These are phyloP conservation scores for Hestina assimilis DNA, from an alignment of 1,140 invertebrate genomes.

Conservation along the genomic window DNA sequence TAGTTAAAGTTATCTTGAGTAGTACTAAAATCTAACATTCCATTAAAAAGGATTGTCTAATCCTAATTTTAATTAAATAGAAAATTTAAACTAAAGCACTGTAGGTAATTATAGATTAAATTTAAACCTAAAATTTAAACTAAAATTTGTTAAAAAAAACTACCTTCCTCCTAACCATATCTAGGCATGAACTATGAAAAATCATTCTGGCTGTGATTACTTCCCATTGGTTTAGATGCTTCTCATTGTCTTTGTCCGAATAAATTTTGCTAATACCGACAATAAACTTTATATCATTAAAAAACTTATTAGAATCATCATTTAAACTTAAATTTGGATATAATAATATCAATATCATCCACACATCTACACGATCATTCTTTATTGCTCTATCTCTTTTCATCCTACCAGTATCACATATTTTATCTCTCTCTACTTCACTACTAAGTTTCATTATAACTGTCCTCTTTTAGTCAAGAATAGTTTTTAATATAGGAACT, in stretches of 20 bases:
- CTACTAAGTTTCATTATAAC: constrained; percentile 24
- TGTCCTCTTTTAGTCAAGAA: constrained; percentile 38
- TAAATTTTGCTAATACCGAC: constrained; percentile 51
- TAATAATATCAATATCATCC: constrained; percentile 3
- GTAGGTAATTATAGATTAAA: constrained; percentile 73
- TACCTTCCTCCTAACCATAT: constrained; percentile 65
- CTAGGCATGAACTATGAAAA: constrained; percentile 68
- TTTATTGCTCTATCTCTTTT: constrained; percentile 2
- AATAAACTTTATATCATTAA: constrained; percentile 40
- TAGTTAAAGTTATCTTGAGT: constrained; percentile 40
- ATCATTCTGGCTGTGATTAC: constrained; percentile 77
- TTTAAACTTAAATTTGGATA: no score
- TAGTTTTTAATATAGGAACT: constrained; percentile 53
- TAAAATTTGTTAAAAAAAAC: constrained; percentile 52
- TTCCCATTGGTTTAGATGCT: constrained; percentile 64
- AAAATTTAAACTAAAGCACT: constrained; percentile 73
- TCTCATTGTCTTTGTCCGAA: constrained; percentile 45
- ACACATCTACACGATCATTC: not conserved
- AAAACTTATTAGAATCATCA: constrained; percentile 7
- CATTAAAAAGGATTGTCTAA: constrained; percentile 64
- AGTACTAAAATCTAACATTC: constrained; percentile 64
- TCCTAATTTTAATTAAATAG: constrained; percentile 71
- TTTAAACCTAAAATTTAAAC: constrained; percentile 64
- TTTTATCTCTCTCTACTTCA: constrained; percentile 21
- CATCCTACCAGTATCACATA: constrained; percentile 11